Base-by-base conservation (phyloP, 2,113 vertebrate species). In the Amphilophus citrinellus region DNA sequence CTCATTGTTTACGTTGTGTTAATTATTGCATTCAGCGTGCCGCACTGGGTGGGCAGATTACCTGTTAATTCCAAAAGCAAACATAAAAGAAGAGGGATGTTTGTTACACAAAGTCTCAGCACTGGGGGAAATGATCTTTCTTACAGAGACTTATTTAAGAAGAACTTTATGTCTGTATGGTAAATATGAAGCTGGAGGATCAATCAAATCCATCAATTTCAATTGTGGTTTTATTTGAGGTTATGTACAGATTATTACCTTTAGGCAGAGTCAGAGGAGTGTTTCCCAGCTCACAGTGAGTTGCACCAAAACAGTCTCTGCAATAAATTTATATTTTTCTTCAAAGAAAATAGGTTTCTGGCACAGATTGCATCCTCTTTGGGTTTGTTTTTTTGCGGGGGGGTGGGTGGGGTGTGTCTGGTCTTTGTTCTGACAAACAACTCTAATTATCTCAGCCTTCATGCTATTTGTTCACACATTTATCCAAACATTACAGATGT, bases 381-480 rank as follows among this genome's bases (percentile, higher is more conserved):
- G 11, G 17, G 47, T 47, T 24, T 30, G 1, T 27, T 68, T 68
- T 68, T 2, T 47, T 39, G 8, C 37, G 3, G 22, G 8, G 13
- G 14, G 39, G 1, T n/a, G 50, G 53, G 56, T 4, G 20, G 14
- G 37, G 32, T 65, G 68, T 77, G 35, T 35, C 7, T 86, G 82
- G 24, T 84, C 10, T 84, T 82, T 10, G 82, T 79, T 65, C 30
- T 56, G 59, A 79, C n/a, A 30, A 84, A 82, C 75, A 63, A 22
- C 44, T 3, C 56, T 68, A 63, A 80, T 84, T 60, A 77, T 75
- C 9, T 76, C 13, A 76, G 20, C 24, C 32, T 39, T 27, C 14
- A 65, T 76, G 14, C 22, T 18, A 37, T 87, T 83, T 83, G 75
- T 83, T 79, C 44, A 71, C 35, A 61, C 47, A 73, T 56, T n/a